Base-by-base conservation (phyloP, 2,888 invertebrate genomes). In the Pandemis heparana region DNA sequence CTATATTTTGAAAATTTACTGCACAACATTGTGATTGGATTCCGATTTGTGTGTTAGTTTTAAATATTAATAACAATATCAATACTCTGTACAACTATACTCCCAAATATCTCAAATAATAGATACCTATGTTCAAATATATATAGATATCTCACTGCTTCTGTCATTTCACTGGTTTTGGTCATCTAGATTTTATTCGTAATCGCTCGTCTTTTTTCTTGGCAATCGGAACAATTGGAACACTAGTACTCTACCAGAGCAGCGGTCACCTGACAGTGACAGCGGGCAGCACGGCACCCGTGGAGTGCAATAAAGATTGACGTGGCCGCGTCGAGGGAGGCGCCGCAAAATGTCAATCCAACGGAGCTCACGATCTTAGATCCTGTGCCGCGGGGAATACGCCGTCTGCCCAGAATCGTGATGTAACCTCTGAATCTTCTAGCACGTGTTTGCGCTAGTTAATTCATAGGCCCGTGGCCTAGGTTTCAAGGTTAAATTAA, bases 251-350 rank as follows among this genome's bases (percentile, higher is more conserved):
- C 2, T 23, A 53, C 14, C 9, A 43, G 23, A n/a, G n/a, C 76
- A 60, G 76, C 79, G 88, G 87, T 86, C 87, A 86, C 78, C 78
- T 85, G 87, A 85, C 84, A 82, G 78, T 85, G 85, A 83, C 81
- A 82, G 79, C 79, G 76, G 79, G 77, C 71, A 71, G 73, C 75
- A 32, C 23, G 70, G 76, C 73, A 73, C 77, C 76, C 65, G 78
- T 76, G 78, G 73, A 77, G 75, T 78, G 84, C 89, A 91, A 92
- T 90, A 90, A 91, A 89, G 92, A 92, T 91, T 92, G 94, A 92
- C 92, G 81, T 78, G 80, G 43, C 75, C 76, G 70, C 87, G 82
- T 78, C 79, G 79, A 82, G 90, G 87, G 86, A 84, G 81, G 80
- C 78, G 79, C 85, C 84, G 80, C 89, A 86, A 88, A 89, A 86